Evolutionary conservation across 2,888 invertebrate genomes (phyloP), one percentile per base, ranked within the genome.

Genomic region (Pecten maximus): DNA sequence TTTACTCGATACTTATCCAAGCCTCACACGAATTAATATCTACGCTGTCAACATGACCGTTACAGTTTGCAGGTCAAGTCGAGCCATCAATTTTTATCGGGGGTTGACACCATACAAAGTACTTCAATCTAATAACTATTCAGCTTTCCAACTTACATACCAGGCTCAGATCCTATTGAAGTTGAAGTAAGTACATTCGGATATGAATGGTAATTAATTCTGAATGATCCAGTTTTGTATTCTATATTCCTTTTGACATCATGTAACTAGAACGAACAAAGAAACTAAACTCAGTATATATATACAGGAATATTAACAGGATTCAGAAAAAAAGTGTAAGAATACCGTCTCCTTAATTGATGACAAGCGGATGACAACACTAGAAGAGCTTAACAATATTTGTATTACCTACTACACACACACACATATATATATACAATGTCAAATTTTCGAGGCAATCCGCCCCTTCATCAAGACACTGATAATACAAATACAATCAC

Each of bases 91-190:
- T 74, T 74, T 74, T 74, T 35, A 35, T 35, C 35, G 44, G 35
- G 74, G 74, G 74, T 74, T 15, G 74, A 74, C 74, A 35, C 74
- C 74, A 74, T 74, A 74, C 74, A 74, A 74, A 74, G 74, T 15
- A 74, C 74, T 74, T 74, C 74, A 74, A 74, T 35, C 35, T 74
- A 74, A 60, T 60, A 60, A 60, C 60, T 19, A 60, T 23, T 60
- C 60, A 60, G 60, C 35, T 74, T 74, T 74, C 35, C 74, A 60
- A 60, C 74, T 12, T 35, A 74, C 74, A 74, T 12, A 74, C 2
- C 35, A 8, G 74, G 74, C 10, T 74, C 74, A 74, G 74, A 74
- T 35, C 74, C 10, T 10, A 74, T 74, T 74, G 74, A 74, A 35
- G 74, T 74, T 23, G 8, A 23, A 74, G 74, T 74, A 74, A 60